These are phyloP conservation scores for Aurelia coerulea DNA, from an alignment of 30 jellyfish, hydroid and myxozoan species.

Conservation along the genomic window DNA sequence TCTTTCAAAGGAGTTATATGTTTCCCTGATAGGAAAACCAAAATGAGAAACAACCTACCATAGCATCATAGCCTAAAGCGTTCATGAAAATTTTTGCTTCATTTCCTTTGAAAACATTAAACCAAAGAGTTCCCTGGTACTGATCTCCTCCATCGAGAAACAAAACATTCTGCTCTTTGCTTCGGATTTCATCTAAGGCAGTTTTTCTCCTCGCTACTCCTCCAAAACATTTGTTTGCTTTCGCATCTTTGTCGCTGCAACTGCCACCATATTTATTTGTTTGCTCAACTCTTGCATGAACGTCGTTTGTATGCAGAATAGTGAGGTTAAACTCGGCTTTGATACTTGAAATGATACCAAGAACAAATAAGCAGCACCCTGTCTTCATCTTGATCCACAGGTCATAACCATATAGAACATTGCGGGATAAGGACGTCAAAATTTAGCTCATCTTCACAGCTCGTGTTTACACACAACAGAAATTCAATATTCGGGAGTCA, in stretches of 20 bases:
- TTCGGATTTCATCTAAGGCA: slow-evolving; percentile 68
- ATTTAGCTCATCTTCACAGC: too few species aligned
- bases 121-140: slow-evolving; percentile 98
- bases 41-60: slow-evolving; percentile 59
- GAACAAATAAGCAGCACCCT: too few species aligned
- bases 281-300: slow-evolving; percentile 90
- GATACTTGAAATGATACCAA: not conserved
- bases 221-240: slow-evolving; percentile 84
- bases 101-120: slow-evolving; percentile 86
- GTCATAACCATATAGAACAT: too few species aligned
- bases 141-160: slow-evolving; percentile 98
- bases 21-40: too few species aligned
- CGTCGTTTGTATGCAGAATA: slow-evolving; percentile 95
- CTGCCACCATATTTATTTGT: slow-evolving; percentile 81
- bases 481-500: too few species aligned
- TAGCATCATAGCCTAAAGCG: slow-evolving; percentile 80
- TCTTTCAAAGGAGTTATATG: too few species aligned
- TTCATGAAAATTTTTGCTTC: slow-evolving; percentile 90
- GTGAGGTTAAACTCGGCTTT: slow-evolving; percentile 64
- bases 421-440: too few species aligned
- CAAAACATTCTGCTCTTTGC: slow-evolving; percentile 41
- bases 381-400: too few species aligned
- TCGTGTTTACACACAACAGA: too few species aligned
- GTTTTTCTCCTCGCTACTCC: slow-evolving; percentile 98
- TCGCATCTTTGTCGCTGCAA: slow-evolving; percentile 62